These are phyloP conservation scores for Meloidogyne floridensis DNA, from an alignment of 1,140 invertebrate species.

Conservation along the genomic window DNA sequence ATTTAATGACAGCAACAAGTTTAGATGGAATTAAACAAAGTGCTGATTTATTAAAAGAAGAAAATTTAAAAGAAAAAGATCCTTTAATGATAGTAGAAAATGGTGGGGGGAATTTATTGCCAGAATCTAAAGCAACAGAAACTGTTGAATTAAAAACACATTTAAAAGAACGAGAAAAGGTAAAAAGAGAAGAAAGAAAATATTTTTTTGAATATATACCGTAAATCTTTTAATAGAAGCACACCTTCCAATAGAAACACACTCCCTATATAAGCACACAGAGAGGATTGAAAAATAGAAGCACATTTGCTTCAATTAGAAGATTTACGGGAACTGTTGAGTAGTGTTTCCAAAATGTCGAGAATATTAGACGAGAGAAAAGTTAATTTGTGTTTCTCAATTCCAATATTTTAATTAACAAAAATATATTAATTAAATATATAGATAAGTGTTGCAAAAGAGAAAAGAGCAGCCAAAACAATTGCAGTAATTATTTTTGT, in stretches of 20 bases:
- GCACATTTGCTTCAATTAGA: no score
- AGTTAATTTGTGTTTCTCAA: no score
- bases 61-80: neutral
- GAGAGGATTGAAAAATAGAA: no score
- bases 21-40: neutral
- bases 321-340: no score
- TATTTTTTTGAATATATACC: no score
- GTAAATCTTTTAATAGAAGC: no score
- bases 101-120: neutral
- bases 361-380: no score
- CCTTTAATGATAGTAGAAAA: neutral
- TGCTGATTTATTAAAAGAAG: neutral
- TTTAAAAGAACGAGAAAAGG: conserved; percentile 15
- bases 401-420: no score
- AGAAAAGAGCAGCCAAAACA: conserved; percentile 73
- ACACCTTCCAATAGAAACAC: no score
- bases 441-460: conserved; percentile 68
- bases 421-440: no score
- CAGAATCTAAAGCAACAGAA: neutral
- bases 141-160: conserved; percentile 32
- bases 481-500: conserved; percentile 74
- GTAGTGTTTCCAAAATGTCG: no score
- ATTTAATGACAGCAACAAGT: conserved; percentile 7
- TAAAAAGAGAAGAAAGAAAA: neutral
- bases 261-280: no score